Base-by-base conservation (phyloP, 1,140 invertebrate species). In the Aricia agestis region DNA sequence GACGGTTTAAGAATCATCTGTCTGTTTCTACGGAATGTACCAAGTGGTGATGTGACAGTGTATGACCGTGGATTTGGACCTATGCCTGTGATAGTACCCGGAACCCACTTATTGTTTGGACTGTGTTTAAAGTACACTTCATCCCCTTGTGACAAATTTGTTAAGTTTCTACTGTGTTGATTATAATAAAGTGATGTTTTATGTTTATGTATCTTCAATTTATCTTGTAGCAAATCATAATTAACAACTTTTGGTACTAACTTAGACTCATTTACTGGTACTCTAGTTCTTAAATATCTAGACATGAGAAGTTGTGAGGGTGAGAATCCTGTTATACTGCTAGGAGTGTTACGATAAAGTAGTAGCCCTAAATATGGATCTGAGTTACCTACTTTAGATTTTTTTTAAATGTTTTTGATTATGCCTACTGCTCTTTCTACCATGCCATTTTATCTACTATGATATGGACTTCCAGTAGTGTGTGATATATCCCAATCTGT, bases 331-430 rank as follows among this genome's bases (percentile, higher is more conserved):
- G 17, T 19, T 19, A 19, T 65, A 65, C 25, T 31, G 18, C 11
- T 65, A 11, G 4, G 63, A 65, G 63, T 65, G 19, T 65, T 65
- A 11, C 61, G 18, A 19, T 65, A 65, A 17, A 19, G 61, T 19
- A 65, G 31, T 11, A 65, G 13, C 13, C 17, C 61, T 65, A 31
- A 65, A 25, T 65, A 25, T 65, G 63, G 63, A 65, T 65, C 63
- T 6, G 63, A 19, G 18, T 65, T 65, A 10, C 25, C 63, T 10
- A 31, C 63, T 19, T 4, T 9, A 65, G 18, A 65, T 65, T 65
- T 65, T 65, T 32, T 65, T 1, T 11, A 65, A 15, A 65, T 65
- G 25, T 65, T 65, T 65, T 32, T 65, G 0, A 65, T 31, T 10
- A 19, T 65, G 10, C 10, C 19, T 25, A 11, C 25, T 19, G 63